phyloP scores from a whole-genome alignment of 2,113 vertebrate species.

The Solea solea region DNA sequence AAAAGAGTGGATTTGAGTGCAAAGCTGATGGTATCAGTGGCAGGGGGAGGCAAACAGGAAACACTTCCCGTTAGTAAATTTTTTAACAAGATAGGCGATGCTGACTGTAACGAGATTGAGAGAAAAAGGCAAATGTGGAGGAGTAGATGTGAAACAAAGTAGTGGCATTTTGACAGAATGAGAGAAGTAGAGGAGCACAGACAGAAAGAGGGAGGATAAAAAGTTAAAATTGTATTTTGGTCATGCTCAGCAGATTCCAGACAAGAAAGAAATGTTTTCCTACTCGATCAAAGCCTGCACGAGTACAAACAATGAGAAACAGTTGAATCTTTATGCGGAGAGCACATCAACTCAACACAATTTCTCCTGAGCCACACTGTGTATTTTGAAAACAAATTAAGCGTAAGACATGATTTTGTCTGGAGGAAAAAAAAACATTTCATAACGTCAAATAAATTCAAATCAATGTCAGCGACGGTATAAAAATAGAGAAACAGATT shows the following conservation, averaged over 20 bases:
- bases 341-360: constrained; percentile 3
- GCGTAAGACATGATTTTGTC: no score
- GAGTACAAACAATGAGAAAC: constrained; percentile 53
- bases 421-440: no score
- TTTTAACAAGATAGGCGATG: constrained; percentile 37
- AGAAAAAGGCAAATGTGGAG: constrained; percentile 2
- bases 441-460: no score
- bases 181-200: neutral
- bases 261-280: constrained; percentile 42
- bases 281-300: constrained; percentile 48
- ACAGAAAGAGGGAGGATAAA: constrained; percentile 16
- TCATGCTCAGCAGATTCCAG: constrained; percentile 39
- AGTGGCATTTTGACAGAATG: constrained; percentile 20
- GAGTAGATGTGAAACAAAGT: constrained; percentile 14
- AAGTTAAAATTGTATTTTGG: constrained; percentile 38
- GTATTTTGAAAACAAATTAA: neutral
- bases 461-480: no score
- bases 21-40: constrained; percentile 68
- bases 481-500: neutral
- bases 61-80: constrained; percentile 58
- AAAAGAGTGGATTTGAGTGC: constrained; percentile 50
- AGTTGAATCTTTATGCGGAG: constrained; percentile 33
- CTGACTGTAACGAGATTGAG: constrained; percentile 18
- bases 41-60: constrained; percentile 71
- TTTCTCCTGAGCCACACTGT: neutral